Conservation (phyloP, 92 coral and sea anemone genomes). For the Porites lobata region DNA sequence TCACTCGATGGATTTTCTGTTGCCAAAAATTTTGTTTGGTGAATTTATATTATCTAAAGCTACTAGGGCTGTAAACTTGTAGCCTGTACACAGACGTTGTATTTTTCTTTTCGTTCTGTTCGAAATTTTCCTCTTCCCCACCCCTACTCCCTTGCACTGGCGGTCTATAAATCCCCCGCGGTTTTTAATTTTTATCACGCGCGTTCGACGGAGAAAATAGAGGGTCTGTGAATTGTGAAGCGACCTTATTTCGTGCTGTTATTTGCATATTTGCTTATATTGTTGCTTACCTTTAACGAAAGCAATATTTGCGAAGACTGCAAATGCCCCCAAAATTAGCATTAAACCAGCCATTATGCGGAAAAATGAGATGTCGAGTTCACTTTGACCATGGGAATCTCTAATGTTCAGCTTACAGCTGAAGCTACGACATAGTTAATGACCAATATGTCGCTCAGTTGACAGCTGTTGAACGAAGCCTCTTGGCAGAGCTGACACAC, state of each 20-base stretch:
- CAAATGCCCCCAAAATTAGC: background rate
- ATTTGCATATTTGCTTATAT: background rate
- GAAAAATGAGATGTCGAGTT: background rate
- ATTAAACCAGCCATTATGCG: slow-evolving; percentile 1
- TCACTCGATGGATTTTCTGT: too few species aligned
- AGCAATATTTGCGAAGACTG: slow-evolving; percentile 12
- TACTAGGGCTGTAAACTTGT: too few species aligned
- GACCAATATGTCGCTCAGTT: background rate
- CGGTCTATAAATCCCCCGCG: too few species aligned
- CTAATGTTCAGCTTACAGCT: background rate
- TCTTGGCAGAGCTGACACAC: background rate
- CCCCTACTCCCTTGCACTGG: too few species aligned
- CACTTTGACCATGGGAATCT: background rate
- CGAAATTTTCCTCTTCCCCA: too few species aligned
- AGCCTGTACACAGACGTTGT: too few species aligned
- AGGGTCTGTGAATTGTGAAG: background rate
- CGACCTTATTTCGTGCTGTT: background rate
- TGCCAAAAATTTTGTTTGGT: too few species aligned
- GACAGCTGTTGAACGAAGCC: background rate
- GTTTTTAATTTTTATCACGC: too few species aligned
- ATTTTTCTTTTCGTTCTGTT: too few species aligned
- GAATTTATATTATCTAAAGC: too few species aligned
- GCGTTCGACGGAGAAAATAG: too few species aligned
- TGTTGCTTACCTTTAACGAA: slow-evolving; percentile 25
- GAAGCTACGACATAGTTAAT: background rate